Base-by-base conservation (phyloP, 2,888 invertebrate species). In the Hypolimnas misippus region DNA sequence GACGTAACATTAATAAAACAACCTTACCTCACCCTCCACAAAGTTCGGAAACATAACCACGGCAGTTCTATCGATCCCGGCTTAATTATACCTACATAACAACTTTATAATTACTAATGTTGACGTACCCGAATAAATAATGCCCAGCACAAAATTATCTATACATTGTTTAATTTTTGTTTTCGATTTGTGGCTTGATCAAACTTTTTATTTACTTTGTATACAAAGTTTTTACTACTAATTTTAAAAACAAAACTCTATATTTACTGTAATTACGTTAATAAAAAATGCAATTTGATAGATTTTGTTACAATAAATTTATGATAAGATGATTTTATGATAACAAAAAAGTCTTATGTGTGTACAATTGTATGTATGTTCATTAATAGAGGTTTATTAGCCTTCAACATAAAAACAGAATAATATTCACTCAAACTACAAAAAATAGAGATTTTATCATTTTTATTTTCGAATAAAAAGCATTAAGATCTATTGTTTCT, bases 91-190 rank as follows among this genome's bases (percentile, higher is more conserved):
- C 60, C 55, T 7, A 57, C 66, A 38, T 61, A 60, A 65, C 66
- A 65, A 67, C 68, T 64, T 61, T 53, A 61, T 66, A 69, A 70
- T 69, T 69, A 66, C 63, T 53, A 49, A 59, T 59, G 62, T 66
- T 65, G 64, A 69, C 69, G 63, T 57, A 65, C 59, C 58, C 65
- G 59, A 60, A 62, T 60, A 59, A 62, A 60, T 67, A 60, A 65
- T 65, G 40, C 46, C 55, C 38, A 50, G 16, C 57, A 62, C 54
- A 65, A 53, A 44, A 62, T 57, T 62, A 50, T 57, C 56, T 63
- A 56, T 66, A 58, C 42, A 29, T 60, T 63, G 40, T 57, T 42
- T 16, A 56, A 59, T 35, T 46, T 49, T 52, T 40, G 51, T 50
- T 54, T 33, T 17, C 33, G 54, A 54, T 54, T 53, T 40, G 12